Evolutionary conservation across 2,113 vertebrate genomes (phyloP), one percentile per base, ranked within the genome.

Genomic region (Sander lucioperca): DNA sequence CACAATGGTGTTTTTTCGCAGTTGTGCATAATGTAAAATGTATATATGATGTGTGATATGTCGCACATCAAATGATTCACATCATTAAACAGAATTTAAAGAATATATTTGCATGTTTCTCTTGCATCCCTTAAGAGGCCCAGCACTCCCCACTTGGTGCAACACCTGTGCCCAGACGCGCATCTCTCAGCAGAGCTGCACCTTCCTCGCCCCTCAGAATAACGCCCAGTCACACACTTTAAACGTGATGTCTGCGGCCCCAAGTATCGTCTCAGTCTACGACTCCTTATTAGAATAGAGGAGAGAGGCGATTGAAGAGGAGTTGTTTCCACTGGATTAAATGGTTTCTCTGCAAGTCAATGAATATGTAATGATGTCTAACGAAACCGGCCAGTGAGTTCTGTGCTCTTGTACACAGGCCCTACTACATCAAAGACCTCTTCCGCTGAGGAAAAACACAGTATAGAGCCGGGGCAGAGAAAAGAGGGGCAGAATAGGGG

Each of bases 311-410:
- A 79, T 81, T 91, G 90, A 90, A 90, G 92, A 91, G 81, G 84
- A 87, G 88, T 91, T 89, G 89, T 90, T 94, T 91, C 86, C 91
- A 91, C 80, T 91, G 93, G 90, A 91, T 93, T 92, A 94, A 92
- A 93, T 86, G 86, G 88, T 86, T 93, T 92, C 88, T 88, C 86
- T 84, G 91, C 88, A 84, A 93, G 92, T 94, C 92, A 93, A 95
- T 95, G 93, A 95, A 95, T 95, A 94, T 93, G 92, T 94, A 94
- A 95, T 94, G 93, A 93, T 68, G 86, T 89, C 87, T 83, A 88
- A 89, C 80, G 80, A 92, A 92, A 88, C 78, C 82, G 74, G 74
- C 57, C 83, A 87, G 59, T 50, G 82, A 67, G 79, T 75, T 56
- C 62, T 75, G 82, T 25, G 84, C 80, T 86, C 66, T 58, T 56